Evolutionary conservation across 2,797 vertebrate genomes (phyloP), one percentile per base, ranked within the genome.

Genomic region (Phylloscopus collybita): DNA sequence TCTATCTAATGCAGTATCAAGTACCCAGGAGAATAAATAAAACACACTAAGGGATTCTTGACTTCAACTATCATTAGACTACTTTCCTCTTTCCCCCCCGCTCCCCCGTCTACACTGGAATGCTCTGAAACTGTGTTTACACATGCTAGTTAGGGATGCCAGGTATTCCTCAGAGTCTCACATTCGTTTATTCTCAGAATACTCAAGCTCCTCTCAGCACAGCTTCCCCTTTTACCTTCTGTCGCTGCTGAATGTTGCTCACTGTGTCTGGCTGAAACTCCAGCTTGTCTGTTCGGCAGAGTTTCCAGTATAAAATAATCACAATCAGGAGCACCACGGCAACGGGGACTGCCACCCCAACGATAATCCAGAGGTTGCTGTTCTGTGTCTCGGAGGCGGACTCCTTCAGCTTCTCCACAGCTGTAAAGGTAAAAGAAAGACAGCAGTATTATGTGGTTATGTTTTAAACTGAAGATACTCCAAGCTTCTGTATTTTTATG

Each of bases 251-350:
- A 93, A 99, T 98, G 96, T 98, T 99, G 98, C 98, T 99, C 93
- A 99, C 98, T 2, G 99, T 98, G 26, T 99, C 99, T 0, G 99
- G 99, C 95, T 99, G 99, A 82, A 99, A 99, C 97, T 99, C 99
- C 50, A 99, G 97, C 94, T 99, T 99, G 97, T 99, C 99, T 0
- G 99, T 99, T 93, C 99, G 98, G 50, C 99, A 99, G 61, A 99
- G 98, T 45, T 99, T 99, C 99, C 99, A 99, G 97, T 99, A 99
- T 56, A 99, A 98, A 97, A 99, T 99, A 97, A 98, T 95, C 47
- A 99, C 98, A 19, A 99, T 99, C 96, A 99, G 98, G 40, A 98
- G 85, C 4, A 99, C 99, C 91, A 99, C 98, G 42, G 99, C 97
- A 49, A 99, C 99, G 0, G 99, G 99, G 25, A 99, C 98, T 2